A percentile compares a stretch with the other conserved stretches of the same genome.
phyloP scores from a whole-genome alignment of 2,113 vertebrate genomes.

The Phocoena phocoena region DNA sequence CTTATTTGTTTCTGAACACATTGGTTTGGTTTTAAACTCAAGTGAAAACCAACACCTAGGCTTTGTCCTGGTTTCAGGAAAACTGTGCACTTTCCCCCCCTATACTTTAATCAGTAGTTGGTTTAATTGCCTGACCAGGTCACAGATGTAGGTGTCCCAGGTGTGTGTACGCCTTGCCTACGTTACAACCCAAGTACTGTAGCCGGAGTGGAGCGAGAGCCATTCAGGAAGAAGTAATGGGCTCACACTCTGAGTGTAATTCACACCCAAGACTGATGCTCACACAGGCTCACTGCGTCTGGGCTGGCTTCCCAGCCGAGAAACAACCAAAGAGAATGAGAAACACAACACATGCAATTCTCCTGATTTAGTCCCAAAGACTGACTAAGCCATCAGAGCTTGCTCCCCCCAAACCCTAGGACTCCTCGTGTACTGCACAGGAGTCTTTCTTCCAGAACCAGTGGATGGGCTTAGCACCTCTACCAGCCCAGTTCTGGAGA shows the following conservation, averaged over 20 bases:
- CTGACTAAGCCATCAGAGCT: slow-evolving; percentile 66
- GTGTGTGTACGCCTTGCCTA: neutral
- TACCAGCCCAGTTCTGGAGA: neutral
- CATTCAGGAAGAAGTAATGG: slow-evolving; percentile 58
- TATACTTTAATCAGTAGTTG: neutral
- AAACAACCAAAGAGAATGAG: neutral
- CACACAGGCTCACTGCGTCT: fast-evolving
- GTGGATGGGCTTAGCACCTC: too few relatives aligned
- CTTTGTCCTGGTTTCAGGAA: neutral
- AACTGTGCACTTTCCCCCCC: neutral
- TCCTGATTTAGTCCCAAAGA: slow-evolving; percentile 35
- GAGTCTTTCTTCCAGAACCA: neutral
- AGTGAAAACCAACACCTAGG: neutral
- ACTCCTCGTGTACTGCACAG: neutral
- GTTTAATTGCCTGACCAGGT: neutral
- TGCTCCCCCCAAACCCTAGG: neutral
- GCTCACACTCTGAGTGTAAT: neutral
- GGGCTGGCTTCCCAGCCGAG: neutral
- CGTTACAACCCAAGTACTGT: neutral
- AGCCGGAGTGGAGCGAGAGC: slow-evolving; percentile 38
- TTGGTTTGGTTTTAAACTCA: slow-evolving; percentile 33
- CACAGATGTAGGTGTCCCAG: neutral
- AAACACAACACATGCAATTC: neutral
- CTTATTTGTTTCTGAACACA: slow-evolving; percentile 8
- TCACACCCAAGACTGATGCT: neutral